Percentiles rank a stretch among this genome's conserved stretches.
These are phyloP conservation scores for Dendrolimus pini DNA, from an alignment of 2,888 invertebrate species.

Conservation along the genomic window DNA sequence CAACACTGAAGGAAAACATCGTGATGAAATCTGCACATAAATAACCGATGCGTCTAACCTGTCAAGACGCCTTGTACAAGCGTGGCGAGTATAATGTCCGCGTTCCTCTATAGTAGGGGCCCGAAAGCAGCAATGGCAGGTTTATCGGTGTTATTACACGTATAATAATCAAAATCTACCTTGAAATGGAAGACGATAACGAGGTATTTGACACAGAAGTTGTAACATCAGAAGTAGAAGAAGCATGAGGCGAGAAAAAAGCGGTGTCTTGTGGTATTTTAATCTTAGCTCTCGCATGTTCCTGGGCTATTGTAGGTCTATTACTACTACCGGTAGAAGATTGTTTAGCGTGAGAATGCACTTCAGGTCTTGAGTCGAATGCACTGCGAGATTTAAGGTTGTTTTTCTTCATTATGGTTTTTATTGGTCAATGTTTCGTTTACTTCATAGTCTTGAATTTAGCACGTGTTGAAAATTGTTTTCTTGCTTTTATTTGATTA, in stretches of 20 bases:
- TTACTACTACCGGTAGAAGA: constrained; percentile 6
- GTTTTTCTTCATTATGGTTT: not conserved
- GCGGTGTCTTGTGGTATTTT: constrained; percentile 5
- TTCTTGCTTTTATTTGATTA: too few species aligned
- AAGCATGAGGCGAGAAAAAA: constrained; percentile 8
- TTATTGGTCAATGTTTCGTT: too few species aligned
- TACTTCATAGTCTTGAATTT: too few species aligned
- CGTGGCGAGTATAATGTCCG: too few species aligned
- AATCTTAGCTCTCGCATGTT: constrained; percentile 16
- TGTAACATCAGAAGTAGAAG: constrained; percentile 10
- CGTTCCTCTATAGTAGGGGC: too few species aligned
- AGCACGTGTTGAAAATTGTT: too few species aligned
- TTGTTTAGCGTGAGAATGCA: constrained; percentile 3
- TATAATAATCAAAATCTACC: constrained; percentile 13
- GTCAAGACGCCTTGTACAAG: too few species aligned
- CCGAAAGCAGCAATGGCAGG: too few species aligned
- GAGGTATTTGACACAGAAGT: constrained; percentile 17
- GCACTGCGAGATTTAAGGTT: not conserved
- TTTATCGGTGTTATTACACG: too few species aligned
- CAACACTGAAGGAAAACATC: not conserved
- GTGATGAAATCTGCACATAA: not conserved
- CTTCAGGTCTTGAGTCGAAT: not conserved
- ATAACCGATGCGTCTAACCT: too few species aligned
- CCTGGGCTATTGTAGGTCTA: constrained; percentile 13
- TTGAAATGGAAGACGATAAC: constrained; percentile 22